Percentiles rank a stretch among this genome's conserved stretches.
Conservation (phyloP, 2,888 invertebrate genomes). For the Drymonia ruficornis region DNA sequence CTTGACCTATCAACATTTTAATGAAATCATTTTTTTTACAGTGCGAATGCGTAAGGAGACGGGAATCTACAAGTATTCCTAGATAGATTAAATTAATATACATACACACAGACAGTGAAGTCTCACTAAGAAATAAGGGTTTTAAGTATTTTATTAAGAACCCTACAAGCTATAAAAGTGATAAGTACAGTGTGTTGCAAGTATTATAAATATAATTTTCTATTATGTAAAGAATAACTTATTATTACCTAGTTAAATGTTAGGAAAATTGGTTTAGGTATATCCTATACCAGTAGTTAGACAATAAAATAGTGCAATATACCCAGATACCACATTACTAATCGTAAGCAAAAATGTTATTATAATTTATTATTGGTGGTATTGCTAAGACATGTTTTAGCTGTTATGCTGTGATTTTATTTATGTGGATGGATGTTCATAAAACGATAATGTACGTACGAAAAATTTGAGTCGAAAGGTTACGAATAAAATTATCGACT, state of each 20-base stretch:
- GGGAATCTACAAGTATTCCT: slow-evolving; percentile 80
- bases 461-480: too few relatives aligned
- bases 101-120: neutral
- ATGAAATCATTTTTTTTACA: slow-evolving; percentile 56
- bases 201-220: slow-evolving; percentile 4
- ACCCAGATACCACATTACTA: slow-evolving; percentile 32
- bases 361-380: neutral
- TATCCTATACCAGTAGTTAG: slow-evolving; percentile 33
- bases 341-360: slow-evolving; percentile 17
- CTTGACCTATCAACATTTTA: neutral
- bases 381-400: slow-evolving; percentile 22
- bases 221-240: neutral
- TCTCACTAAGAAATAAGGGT: neutral
- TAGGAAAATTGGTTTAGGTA: slow-evolving; percentile 19
- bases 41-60: slow-evolving; percentile 82
- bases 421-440: slow-evolving; percentile 20
- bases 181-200: neutral
- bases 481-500: too few relatives aligned
- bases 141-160: neutral
- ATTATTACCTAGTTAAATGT: slow-evolving; percentile 15
- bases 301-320: slow-evolving; percentile 48
- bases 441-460: too few relatives aligned
- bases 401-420: slow-evolving; percentile 37
- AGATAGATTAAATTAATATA: slow-evolving; percentile 25
- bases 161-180: neutral